Base-by-base conservation (phyloP, 2,888 invertebrate genomes). In the Hyalella azteca region DNA sequence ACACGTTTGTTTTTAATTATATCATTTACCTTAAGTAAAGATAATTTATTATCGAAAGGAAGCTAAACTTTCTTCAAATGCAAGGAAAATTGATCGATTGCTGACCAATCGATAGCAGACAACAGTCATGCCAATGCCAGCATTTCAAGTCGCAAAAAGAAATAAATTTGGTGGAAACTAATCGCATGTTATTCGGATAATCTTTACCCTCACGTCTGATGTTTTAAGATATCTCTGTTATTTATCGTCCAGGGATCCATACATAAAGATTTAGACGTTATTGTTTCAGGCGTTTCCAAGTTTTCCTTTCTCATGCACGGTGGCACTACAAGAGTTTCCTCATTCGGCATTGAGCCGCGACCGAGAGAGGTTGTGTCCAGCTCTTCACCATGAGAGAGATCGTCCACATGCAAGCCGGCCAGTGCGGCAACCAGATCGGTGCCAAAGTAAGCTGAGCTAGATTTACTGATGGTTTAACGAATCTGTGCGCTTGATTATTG, bases 361-460 rank as follows among this genome's bases (percentile, higher is more conserved):
- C 19, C 15, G 3, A 66, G 39, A 15, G 19, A 66, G 66, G 66
- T 59, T 19, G 66, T 66, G 66, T 36, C 19, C 39, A 2, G 19
- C 13, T 39, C 75, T 4, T 22, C 75, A n/a, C 15, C 40, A 75
- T 75, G 75, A 75, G 75, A 45, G 75, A 75, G 19, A 75, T 75
- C n/a, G 75, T 75, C 15, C 75, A 75, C 75, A 75, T 75, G 75
- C 75, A 75, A 41, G 75, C 75, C 29, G 75, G 75, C 75, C 75
- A 75, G 75, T 75, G 75, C 36, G 75, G 75, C 75, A 75, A 75
- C 29, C 75, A 75, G 45, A 75, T 75, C 45, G 75, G 75, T 4
- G 75, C 75, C n/a, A 75, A 75, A 45, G 75, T 75, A 66, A 66
- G 66, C 15, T 9, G 9, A 45, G 11, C 45, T n/a, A n/a, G n/a